Percentiles rank a stretch among this genome's conserved stretches.
Evolutionary conservation across 2,113 vertebrate genomes (phyloP).

Genomic region (Tricholaema leucomelas): DNA sequence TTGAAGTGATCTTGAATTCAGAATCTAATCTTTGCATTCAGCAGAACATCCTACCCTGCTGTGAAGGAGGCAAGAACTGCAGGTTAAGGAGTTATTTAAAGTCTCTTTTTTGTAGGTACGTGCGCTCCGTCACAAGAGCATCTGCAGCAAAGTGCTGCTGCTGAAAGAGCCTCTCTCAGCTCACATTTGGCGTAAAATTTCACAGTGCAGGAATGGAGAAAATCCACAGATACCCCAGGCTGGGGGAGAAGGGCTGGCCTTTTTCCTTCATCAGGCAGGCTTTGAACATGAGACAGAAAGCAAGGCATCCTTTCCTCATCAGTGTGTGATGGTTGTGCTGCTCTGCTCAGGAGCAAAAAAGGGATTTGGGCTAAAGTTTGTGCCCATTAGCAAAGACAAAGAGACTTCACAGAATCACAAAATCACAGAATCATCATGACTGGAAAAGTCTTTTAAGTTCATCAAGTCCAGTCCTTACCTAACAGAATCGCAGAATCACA

Average conservation of each 20-base stretch:
- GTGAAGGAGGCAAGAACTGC: conserved; percentile 46
- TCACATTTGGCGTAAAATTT: background rate
- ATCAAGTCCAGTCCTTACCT: too few relatives aligned
- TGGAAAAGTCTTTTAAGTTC: too few relatives aligned
- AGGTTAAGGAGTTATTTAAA: conserved; percentile 18
- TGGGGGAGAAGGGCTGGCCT: background rate
- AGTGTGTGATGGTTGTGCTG: fast-evolving
- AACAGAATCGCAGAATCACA: too few relatives aligned
- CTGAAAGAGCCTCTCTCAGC: background rate
- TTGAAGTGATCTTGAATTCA: conserved; percentile 72
- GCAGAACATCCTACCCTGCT: conserved; percentile 35
- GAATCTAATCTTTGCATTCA: conserved; percentile 67
- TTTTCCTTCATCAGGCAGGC: fast-evolving
- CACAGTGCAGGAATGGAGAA: background rate
- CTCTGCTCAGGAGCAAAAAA: background rate
- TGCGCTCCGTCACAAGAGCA: background rate
- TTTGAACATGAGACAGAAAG: background rate
- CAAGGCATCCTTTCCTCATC: fast-evolving
- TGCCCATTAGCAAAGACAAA: background rate
- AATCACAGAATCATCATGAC: too few relatives aligned
- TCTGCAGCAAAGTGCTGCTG: background rate
- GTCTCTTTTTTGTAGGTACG: conserved; percentile 20
- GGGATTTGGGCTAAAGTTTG: background rate
- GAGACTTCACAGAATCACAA: too few relatives aligned
- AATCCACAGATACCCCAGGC: background rate